Conservation (phyloP, 37 sponge, comb jelly and placozoan species). For the Cladorhizidae sp. region DNA sequence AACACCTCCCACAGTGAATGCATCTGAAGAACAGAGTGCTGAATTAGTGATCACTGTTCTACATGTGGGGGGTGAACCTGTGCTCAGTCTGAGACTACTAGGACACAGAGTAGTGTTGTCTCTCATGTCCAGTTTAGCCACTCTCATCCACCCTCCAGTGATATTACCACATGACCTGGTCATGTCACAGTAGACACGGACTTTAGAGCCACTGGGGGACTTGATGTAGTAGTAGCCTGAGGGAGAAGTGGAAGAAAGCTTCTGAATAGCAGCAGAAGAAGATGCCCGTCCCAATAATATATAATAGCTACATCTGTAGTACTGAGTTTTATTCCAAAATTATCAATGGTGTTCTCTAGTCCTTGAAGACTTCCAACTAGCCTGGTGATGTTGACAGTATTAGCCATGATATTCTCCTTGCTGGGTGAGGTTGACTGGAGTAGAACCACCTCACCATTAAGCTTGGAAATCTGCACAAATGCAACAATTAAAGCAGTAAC, state of each 20-base stretch:
- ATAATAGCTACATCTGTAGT: no score
- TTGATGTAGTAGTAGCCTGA: constrained; percentile 13
- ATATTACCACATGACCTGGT: constrained; percentile 10
- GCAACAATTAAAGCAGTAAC: no score
- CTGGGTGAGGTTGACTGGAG: no score
- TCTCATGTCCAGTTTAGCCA: constrained; percentile 22
- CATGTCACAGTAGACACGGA: constrained; percentile 34
- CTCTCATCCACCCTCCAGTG: constrained; percentile 42
- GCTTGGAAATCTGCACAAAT: no score
- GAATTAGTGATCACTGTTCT: background rate
- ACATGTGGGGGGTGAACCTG: background rate
- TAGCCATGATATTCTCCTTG: no score
- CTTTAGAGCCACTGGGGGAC: constrained; percentile 13
- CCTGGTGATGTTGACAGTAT: background rate
- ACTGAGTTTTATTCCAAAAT: no score
- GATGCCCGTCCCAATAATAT: no score
- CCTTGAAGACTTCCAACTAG: no score
- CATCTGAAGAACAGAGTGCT: constrained; percentile 28
- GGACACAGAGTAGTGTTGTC: constrained; percentile 6
- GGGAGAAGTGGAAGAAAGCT: background rate
- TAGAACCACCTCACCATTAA: no score
- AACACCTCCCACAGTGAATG: constrained; percentile 7
- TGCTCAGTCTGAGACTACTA: background rate
- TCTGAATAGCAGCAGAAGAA: constrained; percentile 5
- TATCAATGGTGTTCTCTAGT: no score